A percentile compares a stretch with the other conserved stretches of the same genome.
These are phyloP conservation scores for Brachionus rotundiformis DNA, from an alignment of 1,140 invertebrate genomes.

Conservation along the genomic window DNA sequence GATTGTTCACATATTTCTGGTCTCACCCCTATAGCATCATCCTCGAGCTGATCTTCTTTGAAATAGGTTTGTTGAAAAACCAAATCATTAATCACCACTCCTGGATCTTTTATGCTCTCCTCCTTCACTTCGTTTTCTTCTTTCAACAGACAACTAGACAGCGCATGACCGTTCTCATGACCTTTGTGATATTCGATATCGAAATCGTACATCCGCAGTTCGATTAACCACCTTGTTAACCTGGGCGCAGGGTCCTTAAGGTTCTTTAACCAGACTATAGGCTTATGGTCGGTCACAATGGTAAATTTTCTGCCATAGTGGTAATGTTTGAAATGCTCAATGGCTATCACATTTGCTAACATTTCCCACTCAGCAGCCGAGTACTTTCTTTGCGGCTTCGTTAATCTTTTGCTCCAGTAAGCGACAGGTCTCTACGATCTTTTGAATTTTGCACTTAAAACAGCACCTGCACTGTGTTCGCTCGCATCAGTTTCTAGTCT, in stretches of 20 bases:
- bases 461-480: background rate
- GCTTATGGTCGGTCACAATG: background rate
- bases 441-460: background rate
- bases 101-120: background rate
- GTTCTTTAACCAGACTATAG: background rate
- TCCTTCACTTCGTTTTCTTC: background rate
- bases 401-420: background rate
- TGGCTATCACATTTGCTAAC: too few species aligned
- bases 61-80: background rate
- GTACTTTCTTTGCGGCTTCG: too few species aligned
- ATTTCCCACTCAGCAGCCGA: too few species aligned
- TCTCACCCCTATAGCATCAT: background rate
- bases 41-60: too few species aligned
- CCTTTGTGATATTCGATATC: conserved; percentile 13
- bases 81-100: background rate
- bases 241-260: background rate
- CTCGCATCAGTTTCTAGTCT: background rate
- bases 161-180: background rate
- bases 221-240: background rate
- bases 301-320: background rate
- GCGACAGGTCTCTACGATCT: background rate
- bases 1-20: background rate
- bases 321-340: too few species aligned
- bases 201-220: background rate
- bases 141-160: background rate